These are phyloP conservation scores for Apis cerana DNA, from an alignment of 1,140 invertebrate species.

Conservation along the genomic window DNA sequence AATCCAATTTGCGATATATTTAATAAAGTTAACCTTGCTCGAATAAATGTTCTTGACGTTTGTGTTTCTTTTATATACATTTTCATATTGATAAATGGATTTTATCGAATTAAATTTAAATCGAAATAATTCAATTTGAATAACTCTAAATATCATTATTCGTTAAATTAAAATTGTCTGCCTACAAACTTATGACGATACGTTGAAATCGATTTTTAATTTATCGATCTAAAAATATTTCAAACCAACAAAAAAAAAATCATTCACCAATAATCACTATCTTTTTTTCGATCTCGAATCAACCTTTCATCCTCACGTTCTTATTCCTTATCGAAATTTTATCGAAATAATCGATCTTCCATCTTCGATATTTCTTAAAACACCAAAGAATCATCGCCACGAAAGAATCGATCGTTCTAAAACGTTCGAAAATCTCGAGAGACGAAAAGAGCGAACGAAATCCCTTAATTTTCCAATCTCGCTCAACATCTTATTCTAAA, in stretches of 20 bases:
- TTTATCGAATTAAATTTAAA: neutral
- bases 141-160: too few relatives aligned
- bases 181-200: too few relatives aligned
- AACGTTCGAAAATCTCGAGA: neutral
- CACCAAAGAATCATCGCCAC: too few relatives aligned
- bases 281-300: too few relatives aligned
- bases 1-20: neutral
- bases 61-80: neutral
- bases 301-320: too few relatives aligned
- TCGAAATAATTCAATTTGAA: neutral
- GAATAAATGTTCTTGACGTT: neutral
- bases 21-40: neutral
- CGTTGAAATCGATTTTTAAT: too few relatives aligned
- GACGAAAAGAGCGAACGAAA: neutral
- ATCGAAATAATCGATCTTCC: too few relatives aligned
- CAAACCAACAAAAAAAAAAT: too few relatives aligned
- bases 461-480: neutral
- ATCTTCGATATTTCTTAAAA: neutral
- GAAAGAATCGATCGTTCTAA: neutral
- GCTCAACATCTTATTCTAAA: too few relatives aligned
- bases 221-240: neutral
- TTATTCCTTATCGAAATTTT: too few relatives aligned
- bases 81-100: neutral
- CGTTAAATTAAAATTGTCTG: neutral
- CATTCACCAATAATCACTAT: too few relatives aligned